phyloP scores from a whole-genome alignment of 2,113 vertebrate species.

The Mustelus asterias region DNA sequence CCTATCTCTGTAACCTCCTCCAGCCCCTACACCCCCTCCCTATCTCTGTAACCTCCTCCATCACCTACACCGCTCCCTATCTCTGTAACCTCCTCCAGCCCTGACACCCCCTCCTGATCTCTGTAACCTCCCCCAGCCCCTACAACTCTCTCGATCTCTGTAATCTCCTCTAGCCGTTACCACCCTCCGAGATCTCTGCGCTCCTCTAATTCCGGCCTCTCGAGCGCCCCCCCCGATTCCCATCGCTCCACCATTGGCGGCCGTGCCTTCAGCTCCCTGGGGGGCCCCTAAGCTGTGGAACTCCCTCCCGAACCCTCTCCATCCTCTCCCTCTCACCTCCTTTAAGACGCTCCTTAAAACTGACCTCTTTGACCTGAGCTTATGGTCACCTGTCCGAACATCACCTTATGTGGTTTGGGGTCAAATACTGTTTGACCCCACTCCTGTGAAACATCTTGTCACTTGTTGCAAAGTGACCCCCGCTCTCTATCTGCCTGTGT shows the following conservation, averaged over 20 bases:
- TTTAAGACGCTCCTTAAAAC: too few species aligned
- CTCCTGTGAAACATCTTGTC: not conserved
- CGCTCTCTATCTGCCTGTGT: too few species aligned
- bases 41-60: too few species aligned
- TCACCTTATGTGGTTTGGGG: not conserved
- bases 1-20: too few species aligned
- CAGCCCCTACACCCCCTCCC: too few species aligned
- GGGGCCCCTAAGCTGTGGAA: not conserved
- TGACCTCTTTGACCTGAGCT: not conserved
- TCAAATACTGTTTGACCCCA: not conserved
- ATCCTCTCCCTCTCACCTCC: not conserved
- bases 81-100: too few species aligned
- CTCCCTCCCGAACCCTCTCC: not conserved
- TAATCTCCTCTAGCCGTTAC: not conserved
- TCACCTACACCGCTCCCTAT: too few species aligned
- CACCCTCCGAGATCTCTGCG: not conserved
- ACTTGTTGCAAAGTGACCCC: not conserved
- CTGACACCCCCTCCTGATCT: too few species aligned
- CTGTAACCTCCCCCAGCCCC: not conserved
- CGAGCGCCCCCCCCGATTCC: not conserved
- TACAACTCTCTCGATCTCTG: not conserved
- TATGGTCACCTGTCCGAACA: not conserved
- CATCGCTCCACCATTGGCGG: not conserved
- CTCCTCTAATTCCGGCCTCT: not conserved
- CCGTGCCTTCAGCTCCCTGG: not conserved